Percentiles rank a stretch among this genome's conserved stretches.
phyloP scores from a whole-genome alignment of 2,113 vertebrate genomes.

The Prunella himalayana region DNA sequence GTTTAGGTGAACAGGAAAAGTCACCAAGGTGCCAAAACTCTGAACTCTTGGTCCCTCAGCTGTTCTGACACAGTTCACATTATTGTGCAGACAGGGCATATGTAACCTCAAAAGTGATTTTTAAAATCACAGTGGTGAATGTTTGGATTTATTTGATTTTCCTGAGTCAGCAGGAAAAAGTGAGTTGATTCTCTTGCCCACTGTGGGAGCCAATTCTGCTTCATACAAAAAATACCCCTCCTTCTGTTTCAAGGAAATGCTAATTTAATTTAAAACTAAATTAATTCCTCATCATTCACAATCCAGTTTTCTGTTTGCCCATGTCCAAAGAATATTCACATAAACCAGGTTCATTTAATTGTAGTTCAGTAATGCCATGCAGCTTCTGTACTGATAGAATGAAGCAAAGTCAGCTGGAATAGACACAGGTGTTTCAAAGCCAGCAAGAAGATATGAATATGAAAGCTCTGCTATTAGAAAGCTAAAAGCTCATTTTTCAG shows the following conservation, averaged over 20 bases:
- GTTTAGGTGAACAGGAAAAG: neutral
- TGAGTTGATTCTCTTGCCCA: neutral
- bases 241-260: neutral
- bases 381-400: neutral
- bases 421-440: slow-evolving; percentile 26
- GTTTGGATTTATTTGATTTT: neutral
- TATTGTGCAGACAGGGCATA: neutral
- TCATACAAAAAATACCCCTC: neutral
- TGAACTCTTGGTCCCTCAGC: neutral
- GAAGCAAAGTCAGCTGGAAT: slow-evolving; percentile 3
- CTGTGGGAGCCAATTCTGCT: neutral
- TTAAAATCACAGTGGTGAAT: neutral
- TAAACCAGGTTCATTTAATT: neutral
- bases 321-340: neutral
- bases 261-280: neutral
- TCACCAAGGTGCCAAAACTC: neutral
- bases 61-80: neutral
- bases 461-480: slow-evolving; percentile 42
- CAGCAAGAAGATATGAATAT: slow-evolving; percentile 22
- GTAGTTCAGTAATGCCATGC: neutral
- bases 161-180: neutral
- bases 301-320: neutral
- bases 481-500: slow-evolving; percentile 41
- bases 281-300: neutral
- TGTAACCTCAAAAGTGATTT: neutral